These are phyloP conservation scores for Latrodectus elegans DNA, from an alignment of 2,888 invertebrate genomes.

Conservation along the genomic window DNA sequence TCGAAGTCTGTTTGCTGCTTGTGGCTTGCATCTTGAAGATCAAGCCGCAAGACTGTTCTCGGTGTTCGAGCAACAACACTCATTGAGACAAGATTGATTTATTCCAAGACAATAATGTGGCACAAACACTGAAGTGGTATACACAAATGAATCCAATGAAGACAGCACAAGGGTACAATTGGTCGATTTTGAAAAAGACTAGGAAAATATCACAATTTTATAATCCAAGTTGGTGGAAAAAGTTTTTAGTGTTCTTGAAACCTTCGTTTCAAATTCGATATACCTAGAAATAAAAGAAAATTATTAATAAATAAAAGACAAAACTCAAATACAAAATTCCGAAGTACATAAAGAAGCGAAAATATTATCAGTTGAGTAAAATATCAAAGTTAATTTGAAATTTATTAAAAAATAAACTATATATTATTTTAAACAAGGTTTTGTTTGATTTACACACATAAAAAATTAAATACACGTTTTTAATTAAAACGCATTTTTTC, in stretches of 20 bases:
- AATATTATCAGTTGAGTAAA: too few relatives aligned
- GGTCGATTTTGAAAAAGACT: constrained; percentile 54
- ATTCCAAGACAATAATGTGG: not conserved
- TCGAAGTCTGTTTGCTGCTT: constrained; percentile 62
- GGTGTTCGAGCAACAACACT: constrained; percentile 50
- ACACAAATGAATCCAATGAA: not conserved
- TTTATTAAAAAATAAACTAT: too few relatives aligned
- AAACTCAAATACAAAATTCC: too few relatives aligned
- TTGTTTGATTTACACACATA: too few relatives aligned
- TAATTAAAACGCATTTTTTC: too few relatives aligned
- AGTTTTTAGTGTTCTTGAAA: constrained; percentile 7
- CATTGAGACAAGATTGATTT: constrained; percentile 25
- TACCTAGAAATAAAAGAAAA: constrained; percentile 35
- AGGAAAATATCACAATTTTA: constrained; percentile 61
- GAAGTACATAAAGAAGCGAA: too few relatives aligned
- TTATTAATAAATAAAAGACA: too few relatives aligned
- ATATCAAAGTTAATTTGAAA: too few relatives aligned
- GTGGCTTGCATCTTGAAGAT: constrained; percentile 53
- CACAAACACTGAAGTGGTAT: constrained; percentile 1
- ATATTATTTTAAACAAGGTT: too few relatives aligned
- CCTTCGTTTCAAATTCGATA: constrained; percentile 49
- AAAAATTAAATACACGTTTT: too few relatives aligned
- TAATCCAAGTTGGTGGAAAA: constrained; percentile 50
- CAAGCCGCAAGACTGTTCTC: constrained; percentile 60
- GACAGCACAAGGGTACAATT: constrained; percentile 40